Percentiles rank a stretch among this genome's conserved stretches.
These are phyloP conservation scores for Dendronephthya gigantea DNA, from an alignment of 64 coral and sea anemone genomes.

Conservation along the genomic window DNA sequence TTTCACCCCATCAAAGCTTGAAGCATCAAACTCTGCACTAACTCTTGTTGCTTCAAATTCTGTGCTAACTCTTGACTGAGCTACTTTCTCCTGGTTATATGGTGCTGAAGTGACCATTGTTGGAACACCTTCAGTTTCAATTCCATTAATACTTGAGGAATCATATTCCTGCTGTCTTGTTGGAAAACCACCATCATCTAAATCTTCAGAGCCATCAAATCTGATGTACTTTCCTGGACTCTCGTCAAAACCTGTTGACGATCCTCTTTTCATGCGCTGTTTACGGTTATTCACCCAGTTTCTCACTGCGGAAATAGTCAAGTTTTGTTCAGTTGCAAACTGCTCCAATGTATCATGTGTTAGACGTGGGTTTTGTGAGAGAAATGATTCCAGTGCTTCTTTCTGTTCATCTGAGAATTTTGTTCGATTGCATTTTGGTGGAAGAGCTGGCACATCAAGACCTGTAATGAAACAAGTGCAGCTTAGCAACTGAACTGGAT, in stretches of 20 bases:
- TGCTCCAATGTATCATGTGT: neutral
- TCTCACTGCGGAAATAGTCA: neutral
- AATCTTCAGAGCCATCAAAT: neutral
- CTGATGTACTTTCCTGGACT: neutral
- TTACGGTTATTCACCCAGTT: conserved; percentile 13
- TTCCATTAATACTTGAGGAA: neutral
- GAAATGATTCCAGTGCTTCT: neutral
- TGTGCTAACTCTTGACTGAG: neutral
- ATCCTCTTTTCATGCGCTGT: neutral
- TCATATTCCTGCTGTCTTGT: neutral
- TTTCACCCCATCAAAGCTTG: neutral
- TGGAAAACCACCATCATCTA: neutral
- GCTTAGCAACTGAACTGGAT: neutral
- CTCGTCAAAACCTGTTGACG: neutral
- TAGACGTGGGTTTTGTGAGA: neutral
- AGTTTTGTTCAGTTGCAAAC: neutral
- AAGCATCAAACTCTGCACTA: neutral
- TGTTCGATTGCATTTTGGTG: neutral
- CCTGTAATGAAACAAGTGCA: neutral
- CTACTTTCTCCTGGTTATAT: neutral
- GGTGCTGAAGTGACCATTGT: neutral
- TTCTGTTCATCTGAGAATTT: conserved; percentile 4
- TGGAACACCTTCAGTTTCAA: neutral
- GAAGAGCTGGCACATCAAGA: neutral
- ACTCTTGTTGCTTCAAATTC: neutral